Conservation (phyloP, 1,140 invertebrate species). For the Dysdera silvatica region DNA sequence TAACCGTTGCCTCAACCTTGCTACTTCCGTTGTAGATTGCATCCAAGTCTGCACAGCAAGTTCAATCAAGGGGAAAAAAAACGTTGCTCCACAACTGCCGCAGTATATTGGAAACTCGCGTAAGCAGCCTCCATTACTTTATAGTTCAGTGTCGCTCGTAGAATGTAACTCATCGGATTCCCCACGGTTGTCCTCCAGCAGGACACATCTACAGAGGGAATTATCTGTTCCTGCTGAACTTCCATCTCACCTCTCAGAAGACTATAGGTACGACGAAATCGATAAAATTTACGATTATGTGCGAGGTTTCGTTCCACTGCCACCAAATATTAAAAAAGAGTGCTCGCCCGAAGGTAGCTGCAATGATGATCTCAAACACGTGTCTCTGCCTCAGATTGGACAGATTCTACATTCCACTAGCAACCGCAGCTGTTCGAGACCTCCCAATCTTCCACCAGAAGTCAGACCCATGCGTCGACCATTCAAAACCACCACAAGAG, state of each 20-base stretch:
- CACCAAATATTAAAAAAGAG: slow-evolving; percentile 39
- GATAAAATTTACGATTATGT: slow-evolving; percentile 96
- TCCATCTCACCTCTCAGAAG: slow-evolving; percentile 47
- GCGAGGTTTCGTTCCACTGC: slow-evolving; percentile 76
- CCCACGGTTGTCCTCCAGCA: slow-evolving; percentile 9
- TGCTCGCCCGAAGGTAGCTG: slow-evolving; percentile 18
- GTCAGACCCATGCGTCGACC: too few relatives aligned
- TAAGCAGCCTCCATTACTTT: neutral
- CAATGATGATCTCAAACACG: too few relatives aligned
- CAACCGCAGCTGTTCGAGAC: too few relatives aligned
- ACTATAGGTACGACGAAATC: slow-evolving; percentile 75
- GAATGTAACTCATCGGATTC: slow-evolving; percentile 31
- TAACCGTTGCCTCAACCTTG: slow-evolving; percentile 66
- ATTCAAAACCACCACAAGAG: too few relatives aligned
- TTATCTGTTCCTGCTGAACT: slow-evolving; percentile 15
- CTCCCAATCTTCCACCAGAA: slow-evolving; percentile 79
- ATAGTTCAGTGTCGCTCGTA: slow-evolving; percentile 14
- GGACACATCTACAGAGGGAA: slow-evolving; percentile 5
- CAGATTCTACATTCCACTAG: too few relatives aligned
- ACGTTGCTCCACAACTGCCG: slow-evolving; percentile 4
- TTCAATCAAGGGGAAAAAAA: slow-evolving; percentile 24
- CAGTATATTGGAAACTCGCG: slow-evolving; percentile 10
- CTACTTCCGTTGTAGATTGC: slow-evolving; percentile 72
- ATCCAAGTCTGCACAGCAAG: slow-evolving; percentile 51
- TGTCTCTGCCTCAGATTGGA: slow-evolving; percentile 10